Conservation (phyloP, 2,888 invertebrate genomes). For the Seladonia tumulorum region DNA sequence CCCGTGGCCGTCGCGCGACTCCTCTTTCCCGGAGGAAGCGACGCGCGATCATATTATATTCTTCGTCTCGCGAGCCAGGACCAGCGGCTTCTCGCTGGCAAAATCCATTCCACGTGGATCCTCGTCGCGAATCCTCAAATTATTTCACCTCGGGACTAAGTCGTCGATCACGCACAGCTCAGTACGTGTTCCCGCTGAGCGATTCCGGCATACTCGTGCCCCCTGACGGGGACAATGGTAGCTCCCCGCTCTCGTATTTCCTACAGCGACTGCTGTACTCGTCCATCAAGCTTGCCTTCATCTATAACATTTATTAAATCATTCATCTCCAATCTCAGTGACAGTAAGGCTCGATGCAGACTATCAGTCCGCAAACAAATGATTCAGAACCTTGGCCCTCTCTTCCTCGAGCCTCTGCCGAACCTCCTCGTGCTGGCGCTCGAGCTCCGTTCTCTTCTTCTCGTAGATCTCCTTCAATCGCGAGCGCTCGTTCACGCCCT, state of each 20-base stretch:
- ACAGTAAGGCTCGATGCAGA: neutral
- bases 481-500: conserved; percentile 95
- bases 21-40: conserved; percentile 13
- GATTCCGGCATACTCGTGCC: conserved; percentile 80
- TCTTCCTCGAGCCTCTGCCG: conserved; percentile 89
- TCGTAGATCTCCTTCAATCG: conserved; percentile 92
- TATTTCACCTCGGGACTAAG: conserved; percentile 29
- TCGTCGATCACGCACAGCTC: conserved; percentile 60
- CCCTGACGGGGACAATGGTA: conserved; percentile 79
- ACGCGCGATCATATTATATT: conserved; percentile 13
- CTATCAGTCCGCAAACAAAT: neutral
- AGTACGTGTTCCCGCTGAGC: conserved; percentile 80
- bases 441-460: conserved; percentile 90
- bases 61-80: conserved; percentile 8
- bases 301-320: conserved; percentile 68
- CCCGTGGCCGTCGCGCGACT: conserved; percentile 20
- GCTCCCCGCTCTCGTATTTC: conserved; percentile 80
- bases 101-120: conserved; percentile 25
- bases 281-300: conserved; percentile 78
- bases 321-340: neutral
- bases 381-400: conserved; percentile 86
- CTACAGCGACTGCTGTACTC: conserved; percentile 82
- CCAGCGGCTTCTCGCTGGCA: conserved; percentile 22
- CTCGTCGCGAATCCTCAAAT: conserved; percentile 27
- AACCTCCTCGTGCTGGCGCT: conserved; percentile 92